These are phyloP conservation scores for Ceratina japonica DNA, from an alignment of 1,140 invertebrate genomes.

Conservation along the genomic window DNA sequence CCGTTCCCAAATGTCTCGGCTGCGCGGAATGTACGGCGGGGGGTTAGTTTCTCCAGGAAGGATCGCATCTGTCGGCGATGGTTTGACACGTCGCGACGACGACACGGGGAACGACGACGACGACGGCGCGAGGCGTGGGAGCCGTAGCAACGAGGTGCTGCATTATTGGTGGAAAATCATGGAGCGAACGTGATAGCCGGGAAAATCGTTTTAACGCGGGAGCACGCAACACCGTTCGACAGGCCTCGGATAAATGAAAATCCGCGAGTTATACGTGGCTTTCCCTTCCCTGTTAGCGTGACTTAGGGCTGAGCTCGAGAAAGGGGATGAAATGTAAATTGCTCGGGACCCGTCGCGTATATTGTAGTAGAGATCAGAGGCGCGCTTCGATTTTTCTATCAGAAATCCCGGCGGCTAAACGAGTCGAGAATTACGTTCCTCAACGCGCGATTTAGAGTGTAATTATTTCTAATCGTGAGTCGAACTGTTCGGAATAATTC, in stretches of 20 bases:
- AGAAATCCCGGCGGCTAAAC: too few species aligned
- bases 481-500: too few species aligned
- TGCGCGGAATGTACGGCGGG: conserved; percentile 49
- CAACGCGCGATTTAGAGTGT: too few species aligned
- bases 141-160: not conserved
- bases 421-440: too few species aligned
- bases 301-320: conserved; percentile 16
- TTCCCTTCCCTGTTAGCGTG: conserved; percentile 1
- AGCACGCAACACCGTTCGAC: conserved; percentile 18
- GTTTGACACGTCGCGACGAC: conserved; percentile 48
- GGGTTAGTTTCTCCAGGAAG: conserved; percentile 42
- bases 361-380: too few species aligned
- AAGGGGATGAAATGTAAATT: conserved; percentile 8
- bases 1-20: conserved; percentile 10
- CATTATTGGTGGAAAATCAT: conserved; percentile 44
- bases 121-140: not conserved
- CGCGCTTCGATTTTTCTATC: not conserved
- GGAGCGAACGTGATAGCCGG: conserved; percentile 34
- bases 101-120: not conserved
- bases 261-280: conserved; percentile 16
- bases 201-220: conserved; percentile 56
- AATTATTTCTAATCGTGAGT: too few species aligned
- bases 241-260: conserved; percentile 31
- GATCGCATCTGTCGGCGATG: conserved; percentile 31
- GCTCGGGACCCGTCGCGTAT: not conserved